These are phyloP conservation scores for Melanotaenia boesemani DNA, from an alignment of 2,797 vertebrate species.

Conservation along the genomic window DNA sequence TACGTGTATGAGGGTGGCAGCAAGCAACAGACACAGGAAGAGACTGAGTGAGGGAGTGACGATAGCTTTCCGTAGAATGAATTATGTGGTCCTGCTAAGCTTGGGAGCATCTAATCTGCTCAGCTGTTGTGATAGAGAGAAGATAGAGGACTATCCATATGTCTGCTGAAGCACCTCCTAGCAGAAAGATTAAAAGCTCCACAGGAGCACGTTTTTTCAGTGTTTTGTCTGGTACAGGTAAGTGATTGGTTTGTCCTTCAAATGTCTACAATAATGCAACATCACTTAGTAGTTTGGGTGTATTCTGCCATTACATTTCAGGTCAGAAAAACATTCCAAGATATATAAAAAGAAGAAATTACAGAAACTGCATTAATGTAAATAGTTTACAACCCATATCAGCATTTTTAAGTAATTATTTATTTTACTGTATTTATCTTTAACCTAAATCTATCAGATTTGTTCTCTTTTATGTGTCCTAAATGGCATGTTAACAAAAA, in stretches of 20 bases:
- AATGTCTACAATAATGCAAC: background rate
- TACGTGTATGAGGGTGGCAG: conserved; percentile 24
- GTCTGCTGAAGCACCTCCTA: conserved; percentile 56
- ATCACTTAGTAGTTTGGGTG: conserved; percentile 9
- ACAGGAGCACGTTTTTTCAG: conserved; percentile 11
- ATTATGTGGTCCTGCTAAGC: conserved; percentile 55
- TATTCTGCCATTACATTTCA: background rate
- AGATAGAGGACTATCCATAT: conserved; percentile 57
- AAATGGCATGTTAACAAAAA: conserved; percentile 1
- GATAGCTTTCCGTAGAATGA: conserved; percentile 63
- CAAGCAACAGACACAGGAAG: conserved; percentile 24
- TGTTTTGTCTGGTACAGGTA: conserved; percentile 14
- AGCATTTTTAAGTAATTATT: background rate
- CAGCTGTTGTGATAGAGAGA: conserved; percentile 59
- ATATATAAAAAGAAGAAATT: background rate
- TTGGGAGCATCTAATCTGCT: conserved; percentile 68
- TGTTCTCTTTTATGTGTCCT: conserved; percentile 7
- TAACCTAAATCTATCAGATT: background rate
- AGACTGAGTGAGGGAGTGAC: conserved; percentile 72
- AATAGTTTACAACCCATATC: background rate
- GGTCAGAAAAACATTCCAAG: background rate
- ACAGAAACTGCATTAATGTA: background rate
- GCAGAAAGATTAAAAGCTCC: conserved; percentile 57
- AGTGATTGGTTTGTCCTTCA: conserved; percentile 36
- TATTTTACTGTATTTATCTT: background rate